Base-by-base conservation (phyloP, 2,797 vertebrate species). In the Tarsius wallacei region DNA sequence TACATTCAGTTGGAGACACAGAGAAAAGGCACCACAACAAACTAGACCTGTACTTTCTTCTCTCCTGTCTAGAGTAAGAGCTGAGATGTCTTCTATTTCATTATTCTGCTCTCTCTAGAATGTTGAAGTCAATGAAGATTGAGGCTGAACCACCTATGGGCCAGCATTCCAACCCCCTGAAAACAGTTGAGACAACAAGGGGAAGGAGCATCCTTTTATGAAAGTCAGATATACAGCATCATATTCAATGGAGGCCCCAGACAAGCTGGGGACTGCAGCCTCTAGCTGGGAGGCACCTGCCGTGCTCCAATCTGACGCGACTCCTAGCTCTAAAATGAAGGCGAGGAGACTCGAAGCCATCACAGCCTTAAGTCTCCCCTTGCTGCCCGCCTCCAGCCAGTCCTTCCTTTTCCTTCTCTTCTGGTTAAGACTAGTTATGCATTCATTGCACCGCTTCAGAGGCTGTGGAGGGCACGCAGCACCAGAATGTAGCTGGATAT, bases 11-110 rank as follows among this genome's bases (percentile, higher is more conserved):
- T 78, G 68, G 11, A 55, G 61, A 51, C 22, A 74, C 61, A 82
- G 24, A 61, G 2, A 55, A 10, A 68, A 19, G 16, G 17, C 5
- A 89, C n/a, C 26, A 57, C 11, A 47, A 51, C 22, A 64, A 49
- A 17, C 28, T 36, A 90, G 42, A 70, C 51, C 51, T 82, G 84
- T 36, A n/a, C 57, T 83, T 73, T 61, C n/a, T 96, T 95, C 64
- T 90, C 78, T 55, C 5, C 22, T 49, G 4, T 73, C 68, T 88
- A 33, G 28, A 33, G 21, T 36, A 78, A 73, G 59, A 82, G 51
- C 24, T 47, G 81, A 85, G 26, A 15, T 85, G 64, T 68, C 31
- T 74, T 87, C 22, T 51, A 10, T 86, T 93, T 80, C 42, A 42
- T 84, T 93, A 26, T 68, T 77, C 19, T 85, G n/a, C 16, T 33